Evolutionary conservation across 2,797 vertebrate species (phyloP), one percentile per base, ranked within the genome.

Genomic region (Anguilla marmorata): DNA sequence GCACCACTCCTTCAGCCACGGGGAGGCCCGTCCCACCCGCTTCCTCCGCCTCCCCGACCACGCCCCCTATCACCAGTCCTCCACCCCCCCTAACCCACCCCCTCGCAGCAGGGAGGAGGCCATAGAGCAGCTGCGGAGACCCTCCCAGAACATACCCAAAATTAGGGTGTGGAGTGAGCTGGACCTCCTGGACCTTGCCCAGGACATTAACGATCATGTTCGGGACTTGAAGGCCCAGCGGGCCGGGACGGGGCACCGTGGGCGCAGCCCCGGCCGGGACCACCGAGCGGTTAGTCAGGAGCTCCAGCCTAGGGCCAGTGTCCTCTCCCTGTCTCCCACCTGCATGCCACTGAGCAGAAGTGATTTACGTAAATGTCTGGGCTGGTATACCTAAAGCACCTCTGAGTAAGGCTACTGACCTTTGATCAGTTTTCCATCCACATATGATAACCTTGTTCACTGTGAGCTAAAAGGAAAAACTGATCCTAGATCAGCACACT

Each of bases 81-180:
- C 94, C 87, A 96, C 94, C 88, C 95, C 93, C 37, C 94, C 91
- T 87, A 92, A 95, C 87, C 94, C 91, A 93, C 95, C 94, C 76
- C 94, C 93, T 60, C 41, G 89, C 60, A 86, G 92, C 33, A 50
- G 91, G 93, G 14, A 82, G 89, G 76, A 91, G 90, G 54, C 66
- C 87, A 63, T 89, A 85, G 88, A 88, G 86, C 85, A 86, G 69
- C 79, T 69, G 84, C 88, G 14, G 87, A n/a, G 50, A n/a, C 4
- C 76, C 19, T 14, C n/a, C 86, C 85, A 86, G 41, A 66, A 95
- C 45, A 0, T 93, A 41, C 96, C 96, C 19, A 88, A 87, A 2
- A 94, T 96, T 90, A 94, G 93, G 0, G 89, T 96, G 90, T 95
- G 94, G 89, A 95, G 95, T 12, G 76, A 92, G 14, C 95, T 94